Base-by-base conservation (phyloP, 30 jellyfish, hydroid and myxozoan genomes). In the Aurelia aurita complex sp. Pacific region DNA sequence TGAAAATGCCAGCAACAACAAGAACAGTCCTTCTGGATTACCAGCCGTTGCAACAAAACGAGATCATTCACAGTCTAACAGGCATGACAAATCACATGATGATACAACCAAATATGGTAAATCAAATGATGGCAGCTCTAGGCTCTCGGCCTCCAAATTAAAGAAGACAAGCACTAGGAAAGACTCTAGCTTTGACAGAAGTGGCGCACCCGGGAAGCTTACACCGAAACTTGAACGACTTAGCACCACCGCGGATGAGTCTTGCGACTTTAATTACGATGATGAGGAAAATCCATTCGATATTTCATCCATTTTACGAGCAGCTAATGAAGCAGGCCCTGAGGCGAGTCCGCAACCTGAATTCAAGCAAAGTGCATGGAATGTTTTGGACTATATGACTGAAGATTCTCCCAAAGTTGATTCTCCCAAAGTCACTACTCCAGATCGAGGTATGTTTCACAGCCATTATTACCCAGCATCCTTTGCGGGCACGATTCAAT, bases 201-300 rank as follows among this genome's bases (percentile, higher is more conserved):
- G 18, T 12, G 92, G 50, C n/a, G 77, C 18, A 1, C 23, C 14
- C 19, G 33, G 70, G 35, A 84, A 80, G 14, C 64, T 70, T 5
- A 32, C 80, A 33, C 80, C 85, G n/a, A 61, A 32, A 32, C 53
- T 77, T 69, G 94, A 64, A 74, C 15, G 59, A 40, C 70, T 64
- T 67, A 76, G 52, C 54, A 62, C 54, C 35, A 46, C 57, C 2
- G 87, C 23, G 40, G 83, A 80, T 52, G 91, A 80, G 64, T 74
- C 97, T 11, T 29, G 84, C 73, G 87, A 66, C 38, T 29, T 61
- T 10, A 88, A 81, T 63, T 68, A 61, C 34, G 78, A 81, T 61
- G 67, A 92, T 4, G 98, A 94, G 15, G 92, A 90, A 51, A 94
- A 89, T 43, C 97, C 97, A 33, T 94, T 94, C 76, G 97, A 94